Percentiles rank a stretch among this genome's conserved stretches.
phyloP scores from a whole-genome alignment of 2,113 vertebrate genomes.

The Orcinus orca region DNA sequence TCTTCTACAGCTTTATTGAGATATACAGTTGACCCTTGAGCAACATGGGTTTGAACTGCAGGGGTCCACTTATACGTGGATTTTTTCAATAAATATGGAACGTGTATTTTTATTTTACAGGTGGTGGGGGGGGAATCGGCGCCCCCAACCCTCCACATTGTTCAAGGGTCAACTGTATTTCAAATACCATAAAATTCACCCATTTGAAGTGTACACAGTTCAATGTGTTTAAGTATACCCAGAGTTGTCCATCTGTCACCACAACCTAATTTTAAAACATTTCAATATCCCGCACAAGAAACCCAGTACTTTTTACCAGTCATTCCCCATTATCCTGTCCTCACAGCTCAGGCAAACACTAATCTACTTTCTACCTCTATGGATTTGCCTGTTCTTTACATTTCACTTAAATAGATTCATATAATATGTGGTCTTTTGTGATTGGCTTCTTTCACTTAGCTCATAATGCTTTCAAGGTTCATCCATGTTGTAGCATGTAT shows the following conservation, averaged over 20 bases:
- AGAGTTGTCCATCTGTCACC: neutral
- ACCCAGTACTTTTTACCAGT: too few species aligned
- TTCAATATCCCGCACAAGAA: neutral
- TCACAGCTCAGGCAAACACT: neutral
- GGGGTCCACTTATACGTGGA: neutral
- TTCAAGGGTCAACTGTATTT: neutral
- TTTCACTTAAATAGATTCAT: neutral
- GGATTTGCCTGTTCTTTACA: neutral
- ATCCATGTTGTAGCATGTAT: neutral
- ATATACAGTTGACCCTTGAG: neutral
- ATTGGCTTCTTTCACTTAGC: neutral
- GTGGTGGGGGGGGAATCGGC: neutral
- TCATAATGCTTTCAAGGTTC: neutral
- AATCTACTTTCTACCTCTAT: neutral
- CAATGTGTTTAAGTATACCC: neutral
- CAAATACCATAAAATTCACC: neutral
- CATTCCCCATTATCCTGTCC: neutral
- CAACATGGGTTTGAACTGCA: neutral
- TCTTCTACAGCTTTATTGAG: neutral
- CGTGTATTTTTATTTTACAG: neutral
- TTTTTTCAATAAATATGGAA: neutral
- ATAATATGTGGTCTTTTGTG: neutral
- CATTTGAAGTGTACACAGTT: neutral
- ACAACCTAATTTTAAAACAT: conserved; percentile 4
- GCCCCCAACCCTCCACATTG: neutral